These are phyloP conservation scores for Mungos mungo DNA, from an alignment of 2,113 vertebrate genomes.

Conservation along the genomic window DNA sequence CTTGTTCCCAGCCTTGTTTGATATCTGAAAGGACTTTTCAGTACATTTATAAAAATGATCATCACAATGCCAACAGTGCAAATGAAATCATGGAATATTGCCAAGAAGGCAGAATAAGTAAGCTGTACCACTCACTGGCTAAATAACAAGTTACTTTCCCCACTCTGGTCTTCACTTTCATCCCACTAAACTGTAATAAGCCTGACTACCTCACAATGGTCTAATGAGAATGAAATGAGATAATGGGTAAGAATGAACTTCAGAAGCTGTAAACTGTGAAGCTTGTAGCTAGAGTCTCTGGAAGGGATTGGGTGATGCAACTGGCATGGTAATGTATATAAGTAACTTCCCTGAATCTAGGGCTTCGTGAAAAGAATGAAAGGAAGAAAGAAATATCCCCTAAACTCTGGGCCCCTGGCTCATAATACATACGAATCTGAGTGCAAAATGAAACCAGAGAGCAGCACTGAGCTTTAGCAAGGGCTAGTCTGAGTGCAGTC, in stretches of 20 bases:
- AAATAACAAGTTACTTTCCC: background rate
- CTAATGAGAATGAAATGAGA: constrained; percentile 48
- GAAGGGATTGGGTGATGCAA: background rate
- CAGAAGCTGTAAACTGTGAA: background rate
- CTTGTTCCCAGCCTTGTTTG: background rate
- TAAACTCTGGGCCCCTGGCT: background rate
- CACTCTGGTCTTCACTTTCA: background rate
- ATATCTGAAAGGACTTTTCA: constrained; percentile 9
- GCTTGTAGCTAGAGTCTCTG: background rate
- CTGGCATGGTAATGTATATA: background rate
- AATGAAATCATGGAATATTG: background rate
- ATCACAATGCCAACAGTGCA: background rate
- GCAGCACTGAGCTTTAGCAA: constrained; percentile 4
- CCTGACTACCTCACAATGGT: background rate
- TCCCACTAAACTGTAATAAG: background rate
- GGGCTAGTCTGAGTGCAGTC: background rate
- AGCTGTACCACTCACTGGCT: background rate
- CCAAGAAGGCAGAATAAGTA: background rate
- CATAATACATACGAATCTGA: background rate
- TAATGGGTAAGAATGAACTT: constrained; percentile 12
- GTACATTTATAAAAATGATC: constrained; percentile 37
- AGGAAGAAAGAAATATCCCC: background rate
- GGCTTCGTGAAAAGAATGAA: background rate
- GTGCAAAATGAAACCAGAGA: constrained; percentile 25
- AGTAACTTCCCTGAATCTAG: background rate